phyloP scores from a whole-genome alignment of 2,113 vertebrate species.

The Brachypodius melanocephalos region DNA sequence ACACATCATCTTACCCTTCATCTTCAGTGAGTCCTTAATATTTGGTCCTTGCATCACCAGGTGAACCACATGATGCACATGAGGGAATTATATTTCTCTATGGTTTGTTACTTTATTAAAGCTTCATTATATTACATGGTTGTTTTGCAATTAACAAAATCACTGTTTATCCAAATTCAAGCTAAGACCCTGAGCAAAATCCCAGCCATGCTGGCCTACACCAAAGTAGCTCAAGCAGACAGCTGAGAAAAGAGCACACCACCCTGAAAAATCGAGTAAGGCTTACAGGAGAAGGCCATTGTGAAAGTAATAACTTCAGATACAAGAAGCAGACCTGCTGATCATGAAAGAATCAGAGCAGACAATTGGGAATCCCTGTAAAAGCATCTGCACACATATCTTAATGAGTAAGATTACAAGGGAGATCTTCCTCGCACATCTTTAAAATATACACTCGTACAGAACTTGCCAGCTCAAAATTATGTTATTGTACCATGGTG shows the following conservation, averaged over 20 bases:
- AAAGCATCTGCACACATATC: neutral
- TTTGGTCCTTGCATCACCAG: neutral
- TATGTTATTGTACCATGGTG: neutral
- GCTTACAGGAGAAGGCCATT: neutral
- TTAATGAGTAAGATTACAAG: neutral
- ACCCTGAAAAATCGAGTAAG: neutral
- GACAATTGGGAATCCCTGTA: neutral
- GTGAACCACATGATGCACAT: neutral
- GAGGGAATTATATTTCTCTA: neutral
- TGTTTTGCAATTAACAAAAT: neutral
- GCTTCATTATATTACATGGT: neutral
- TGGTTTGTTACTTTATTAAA: slow-evolving; percentile 34
- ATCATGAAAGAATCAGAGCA: neutral
- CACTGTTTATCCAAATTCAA: neutral
- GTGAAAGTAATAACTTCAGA: neutral
- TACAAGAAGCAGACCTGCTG: neutral
- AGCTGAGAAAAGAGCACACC: neutral
- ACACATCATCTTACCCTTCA: neutral
- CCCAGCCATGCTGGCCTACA: neutral
- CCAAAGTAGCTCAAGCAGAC: neutral
- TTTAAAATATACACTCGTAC: neutral
- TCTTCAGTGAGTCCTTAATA: neutral
- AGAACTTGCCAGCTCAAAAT: neutral
- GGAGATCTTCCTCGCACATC: neutral
- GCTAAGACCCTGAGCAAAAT: neutral